A percentile compares a stretch with the other conserved stretches of the same genome.
phyloP scores from a whole-genome alignment of 1,140 invertebrate species.

The Cotesia vestalis region DNA sequence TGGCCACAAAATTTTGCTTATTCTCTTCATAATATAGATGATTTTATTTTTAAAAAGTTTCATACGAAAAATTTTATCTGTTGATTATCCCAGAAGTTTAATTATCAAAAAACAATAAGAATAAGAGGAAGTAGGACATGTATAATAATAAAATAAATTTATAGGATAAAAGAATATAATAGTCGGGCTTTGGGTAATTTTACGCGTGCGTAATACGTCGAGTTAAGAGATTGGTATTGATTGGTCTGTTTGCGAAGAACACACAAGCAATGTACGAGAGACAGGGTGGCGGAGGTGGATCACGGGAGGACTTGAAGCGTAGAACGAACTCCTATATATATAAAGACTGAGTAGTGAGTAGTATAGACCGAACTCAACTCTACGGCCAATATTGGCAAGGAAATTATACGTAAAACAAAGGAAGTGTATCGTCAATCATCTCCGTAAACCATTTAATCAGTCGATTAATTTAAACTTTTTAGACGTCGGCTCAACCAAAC shows the following conservation, averaged over 20 bases:
- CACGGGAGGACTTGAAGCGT: constrained; percentile 14
- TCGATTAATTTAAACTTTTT: background rate
- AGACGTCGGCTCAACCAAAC: too few species aligned
- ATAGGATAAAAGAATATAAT: too few species aligned
- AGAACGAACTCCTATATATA: constrained; percentile 21
- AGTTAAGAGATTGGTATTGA: constrained; percentile 64
- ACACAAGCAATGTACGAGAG: constrained; percentile 57
- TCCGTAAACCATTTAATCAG: background rate
- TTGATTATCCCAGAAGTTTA: too few species aligned
- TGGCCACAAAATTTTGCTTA: too few species aligned
- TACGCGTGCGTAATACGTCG: constrained; percentile 40
- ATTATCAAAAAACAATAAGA: too few species aligned
- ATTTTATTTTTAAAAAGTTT: too few species aligned
- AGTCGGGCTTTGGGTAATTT: constrained; percentile 13
- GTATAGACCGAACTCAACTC: constrained; percentile 43
- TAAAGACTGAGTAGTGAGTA: background rate
- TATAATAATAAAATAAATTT: too few species aligned
- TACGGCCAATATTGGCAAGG: constrained; percentile 62
- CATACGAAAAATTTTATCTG: too few species aligned
- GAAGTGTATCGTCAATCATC: constrained; percentile 9
- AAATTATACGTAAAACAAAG: constrained; percentile 63
- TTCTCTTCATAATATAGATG: too few species aligned
- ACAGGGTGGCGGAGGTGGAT: constrained; percentile 44
- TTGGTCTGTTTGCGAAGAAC: constrained; percentile 63
- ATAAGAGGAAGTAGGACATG: too few species aligned